Conservation (phyloP, 2,113 vertebrate species). For the Macroglossus sobrinus region DNA sequence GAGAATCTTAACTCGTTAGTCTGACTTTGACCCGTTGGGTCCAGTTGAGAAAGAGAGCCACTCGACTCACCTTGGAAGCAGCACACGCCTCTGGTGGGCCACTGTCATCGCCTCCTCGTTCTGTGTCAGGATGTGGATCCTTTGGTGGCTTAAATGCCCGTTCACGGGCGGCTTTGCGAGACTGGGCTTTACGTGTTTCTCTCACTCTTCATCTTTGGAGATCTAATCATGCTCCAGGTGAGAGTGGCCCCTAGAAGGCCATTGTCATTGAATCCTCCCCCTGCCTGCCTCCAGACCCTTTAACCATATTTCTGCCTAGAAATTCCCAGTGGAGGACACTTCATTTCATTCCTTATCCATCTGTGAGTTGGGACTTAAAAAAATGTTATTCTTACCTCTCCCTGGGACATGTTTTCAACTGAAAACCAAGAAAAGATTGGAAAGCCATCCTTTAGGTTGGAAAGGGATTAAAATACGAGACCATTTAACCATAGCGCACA, state of each 20-base stretch:
- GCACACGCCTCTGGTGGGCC: neutral
- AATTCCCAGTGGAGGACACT: neutral
- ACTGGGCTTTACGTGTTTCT: neutral
- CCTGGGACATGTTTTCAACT: neutral
- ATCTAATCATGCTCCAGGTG: neutral
- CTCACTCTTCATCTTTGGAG: neutral
- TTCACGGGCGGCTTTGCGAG: neutral
- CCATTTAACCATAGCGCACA: rapidly evolving
- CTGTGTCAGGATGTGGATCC: neutral
- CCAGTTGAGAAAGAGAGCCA: neutral
- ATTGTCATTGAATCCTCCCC: neutral
- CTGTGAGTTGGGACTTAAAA: neutral
- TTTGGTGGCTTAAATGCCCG: neutral
- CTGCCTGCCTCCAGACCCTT: neutral
- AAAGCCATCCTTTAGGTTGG: neutral
- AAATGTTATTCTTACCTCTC: neutral
- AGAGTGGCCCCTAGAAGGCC: neutral
- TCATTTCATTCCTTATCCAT: neutral
- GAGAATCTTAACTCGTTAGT: neutral
- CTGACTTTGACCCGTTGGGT: neutral
- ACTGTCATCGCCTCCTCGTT: neutral
- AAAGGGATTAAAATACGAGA: neutral
- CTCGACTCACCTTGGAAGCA: neutral
- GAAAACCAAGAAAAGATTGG: neutral
- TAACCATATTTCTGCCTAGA: neutral